Evolutionary conservation across 1,140 invertebrate genomes (phyloP).

Genomic region (Macrotrachela quadricornifera): DNA sequence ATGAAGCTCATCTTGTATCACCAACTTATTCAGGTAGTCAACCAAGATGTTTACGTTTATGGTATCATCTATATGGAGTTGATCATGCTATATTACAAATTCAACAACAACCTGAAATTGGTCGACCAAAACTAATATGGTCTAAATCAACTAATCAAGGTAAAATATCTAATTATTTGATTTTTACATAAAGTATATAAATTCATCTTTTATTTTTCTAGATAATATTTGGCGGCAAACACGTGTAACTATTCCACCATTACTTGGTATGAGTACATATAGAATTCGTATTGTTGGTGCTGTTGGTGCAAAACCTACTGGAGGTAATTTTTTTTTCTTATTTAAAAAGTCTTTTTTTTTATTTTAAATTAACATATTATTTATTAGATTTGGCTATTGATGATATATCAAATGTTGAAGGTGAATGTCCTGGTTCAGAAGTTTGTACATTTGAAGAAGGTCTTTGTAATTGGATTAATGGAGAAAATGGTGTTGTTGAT

Average conservation of each 20-base stretch:
- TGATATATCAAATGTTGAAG: background rate
- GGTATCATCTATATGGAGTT: constrained; percentile 26
- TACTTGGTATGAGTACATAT: no score
- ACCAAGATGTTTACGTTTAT: constrained; percentile 19
- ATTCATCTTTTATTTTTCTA: no score
- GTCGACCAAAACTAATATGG: no score
- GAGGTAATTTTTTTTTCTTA: background rate
- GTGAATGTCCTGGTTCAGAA: background rate
- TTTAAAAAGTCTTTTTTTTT: background rate
- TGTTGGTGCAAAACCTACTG: background rate
- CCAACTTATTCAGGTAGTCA: no score
- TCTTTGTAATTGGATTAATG: constrained; percentile 14
- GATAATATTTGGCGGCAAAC: no score
- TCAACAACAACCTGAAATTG: background rate
- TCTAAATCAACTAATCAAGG: no score
- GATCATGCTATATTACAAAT: constrained; percentile 5
- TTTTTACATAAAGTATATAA: no score
- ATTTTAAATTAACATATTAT: background rate
- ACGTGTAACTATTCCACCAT: no score
- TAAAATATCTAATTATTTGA: no score
- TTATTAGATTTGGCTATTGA: background rate
- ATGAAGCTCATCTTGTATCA: no score
- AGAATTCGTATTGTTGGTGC: constrained; percentile 12
- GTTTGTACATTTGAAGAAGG: constrained; percentile 18
- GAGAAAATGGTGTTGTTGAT: constrained; percentile 13